Percentiles rank a stretch among this genome's conserved stretches.
These are phyloP conservation scores for Trachops cirrhosus DNA, from an alignment of 2,797 vertebrate species.

Conservation along the genomic window DNA sequence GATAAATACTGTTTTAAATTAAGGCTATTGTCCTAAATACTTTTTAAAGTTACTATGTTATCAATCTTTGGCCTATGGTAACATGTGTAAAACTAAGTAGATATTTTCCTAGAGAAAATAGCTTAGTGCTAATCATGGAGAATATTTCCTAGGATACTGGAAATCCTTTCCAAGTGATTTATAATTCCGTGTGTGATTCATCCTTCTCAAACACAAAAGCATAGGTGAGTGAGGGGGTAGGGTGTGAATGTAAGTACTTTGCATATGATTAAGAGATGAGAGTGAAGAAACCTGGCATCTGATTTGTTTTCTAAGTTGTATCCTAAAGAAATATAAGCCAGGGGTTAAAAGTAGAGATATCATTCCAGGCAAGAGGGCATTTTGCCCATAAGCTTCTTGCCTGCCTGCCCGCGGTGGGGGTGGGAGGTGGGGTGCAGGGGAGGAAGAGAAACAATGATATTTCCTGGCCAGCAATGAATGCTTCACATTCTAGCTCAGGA, in stretches of 20 bases:
- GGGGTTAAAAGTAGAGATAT: neutral
- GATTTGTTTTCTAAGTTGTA: neutral
- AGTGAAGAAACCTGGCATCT: slow-evolving; percentile 2
- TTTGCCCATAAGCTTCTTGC: neutral
- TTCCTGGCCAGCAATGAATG: neutral
- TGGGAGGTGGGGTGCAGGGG: neutral
- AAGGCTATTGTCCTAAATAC: neutral
- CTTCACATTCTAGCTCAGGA: neutral
- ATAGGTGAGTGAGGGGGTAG: neutral
- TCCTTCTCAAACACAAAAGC: neutral
- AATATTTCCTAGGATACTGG: neutral
- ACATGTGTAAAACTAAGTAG: neutral
- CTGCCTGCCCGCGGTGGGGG: neutral
- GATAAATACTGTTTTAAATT: neutral
- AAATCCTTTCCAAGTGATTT: neutral
- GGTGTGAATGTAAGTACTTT: neutral
- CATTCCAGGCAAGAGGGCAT: neutral
- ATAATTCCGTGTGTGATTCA: neutral
- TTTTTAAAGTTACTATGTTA: neutral
- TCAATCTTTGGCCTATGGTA: neutral
- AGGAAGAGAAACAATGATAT: neutral
- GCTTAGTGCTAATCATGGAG: neutral
- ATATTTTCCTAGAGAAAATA: slow-evolving; percentile 29
- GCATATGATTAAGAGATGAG: neutral
- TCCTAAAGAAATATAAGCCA: neutral